Base-by-base conservation (phyloP, 2,113 vertebrate species). In the Acrocephalus arundinaceus region DNA sequence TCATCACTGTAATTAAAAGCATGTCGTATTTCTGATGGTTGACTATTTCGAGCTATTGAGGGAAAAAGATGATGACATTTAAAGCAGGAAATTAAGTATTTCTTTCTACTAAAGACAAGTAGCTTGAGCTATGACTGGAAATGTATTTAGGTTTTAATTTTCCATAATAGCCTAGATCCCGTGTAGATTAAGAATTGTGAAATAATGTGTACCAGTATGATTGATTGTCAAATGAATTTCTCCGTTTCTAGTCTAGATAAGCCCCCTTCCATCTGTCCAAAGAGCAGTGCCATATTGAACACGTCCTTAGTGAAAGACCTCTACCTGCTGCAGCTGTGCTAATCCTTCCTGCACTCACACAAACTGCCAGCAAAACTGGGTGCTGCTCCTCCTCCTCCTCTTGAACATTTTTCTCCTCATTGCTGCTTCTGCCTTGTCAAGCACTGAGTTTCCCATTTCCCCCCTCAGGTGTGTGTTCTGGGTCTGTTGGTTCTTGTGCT, bases 131-230 rank as follows among this genome's bases (percentile, higher is more conserved):
- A 39, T 75, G 68, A 70, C 59, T 81, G 30, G 25, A 54, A 84
- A 61, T 72, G 35, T 90, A 85, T 84, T 95, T 93, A 65, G 41
- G 9, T 92, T 90, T 94, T 84, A 48, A 83, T 94, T 95, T 95
- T 85, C 87, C 28, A 6, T 90, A 74, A 92, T 75, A 96, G 49
- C 76, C 59, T 41, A 61, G 59, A 77, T 93, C 51, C 76, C 41
- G 6, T 49, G 10, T 68, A 93, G 83, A 94, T 94, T 80, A 84
- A 88, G n/a, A 94, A 68, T 23, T 58, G 43, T 62, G 71, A 90
- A 90, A 93, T 79, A 83, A 57, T 54, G 20, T 49, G 41, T 63
- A 65, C 17, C 10, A 30, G 19, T 86, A 21, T 75, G 80, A 78
- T 78, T 85, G 76, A 57, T 30, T 87, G 48, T 84, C 72, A 83